Percentiles rank a stretch among this genome's conserved stretches.
These are phyloP conservation scores for Tyrannus savana DNA, from an alignment of 2,113 vertebrate species.

Conservation along the genomic window DNA sequence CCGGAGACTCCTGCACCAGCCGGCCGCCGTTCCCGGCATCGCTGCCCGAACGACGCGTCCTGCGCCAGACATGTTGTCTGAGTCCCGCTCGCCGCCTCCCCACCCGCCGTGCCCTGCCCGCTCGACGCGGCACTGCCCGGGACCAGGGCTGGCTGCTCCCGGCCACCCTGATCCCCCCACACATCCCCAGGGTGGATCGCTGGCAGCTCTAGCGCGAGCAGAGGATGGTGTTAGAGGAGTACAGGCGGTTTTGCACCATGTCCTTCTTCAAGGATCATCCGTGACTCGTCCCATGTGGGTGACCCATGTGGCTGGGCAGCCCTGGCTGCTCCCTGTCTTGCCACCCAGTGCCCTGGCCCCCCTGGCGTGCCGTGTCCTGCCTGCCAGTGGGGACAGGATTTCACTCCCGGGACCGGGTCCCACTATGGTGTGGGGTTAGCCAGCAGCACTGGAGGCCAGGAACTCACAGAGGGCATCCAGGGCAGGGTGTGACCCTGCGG, in stretches of 20 bases:
- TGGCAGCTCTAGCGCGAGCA: fast-evolving
- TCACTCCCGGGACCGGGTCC: background rate
- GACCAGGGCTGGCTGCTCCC: background rate
- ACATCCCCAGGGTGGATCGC: background rate
- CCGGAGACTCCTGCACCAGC: background rate
- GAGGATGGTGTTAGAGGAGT: background rate
- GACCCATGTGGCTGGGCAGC: background rate
- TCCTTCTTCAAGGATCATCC: background rate
- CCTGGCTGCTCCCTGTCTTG: background rate
- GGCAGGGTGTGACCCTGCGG: background rate
- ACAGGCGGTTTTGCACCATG: fast-evolving
- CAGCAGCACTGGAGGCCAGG: background rate
- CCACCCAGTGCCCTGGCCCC: fast-evolving
- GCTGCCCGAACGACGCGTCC: background rate
- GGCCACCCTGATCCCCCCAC: background rate
- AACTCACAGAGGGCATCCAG: background rate
- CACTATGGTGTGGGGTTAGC: background rate
- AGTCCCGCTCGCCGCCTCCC: background rate
- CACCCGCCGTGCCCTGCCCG: background rate
- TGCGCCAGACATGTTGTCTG: slow-evolving; percentile 23
- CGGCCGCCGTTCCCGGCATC: background rate
- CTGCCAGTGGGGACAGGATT: fast-evolving
- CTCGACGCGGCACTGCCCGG: background rate
- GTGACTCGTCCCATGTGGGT: background rate
- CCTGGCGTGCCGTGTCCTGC: fast-evolving